Conservation (phyloP, 2,888 invertebrate genomes). For the Chrysodeixis includens region DNA sequence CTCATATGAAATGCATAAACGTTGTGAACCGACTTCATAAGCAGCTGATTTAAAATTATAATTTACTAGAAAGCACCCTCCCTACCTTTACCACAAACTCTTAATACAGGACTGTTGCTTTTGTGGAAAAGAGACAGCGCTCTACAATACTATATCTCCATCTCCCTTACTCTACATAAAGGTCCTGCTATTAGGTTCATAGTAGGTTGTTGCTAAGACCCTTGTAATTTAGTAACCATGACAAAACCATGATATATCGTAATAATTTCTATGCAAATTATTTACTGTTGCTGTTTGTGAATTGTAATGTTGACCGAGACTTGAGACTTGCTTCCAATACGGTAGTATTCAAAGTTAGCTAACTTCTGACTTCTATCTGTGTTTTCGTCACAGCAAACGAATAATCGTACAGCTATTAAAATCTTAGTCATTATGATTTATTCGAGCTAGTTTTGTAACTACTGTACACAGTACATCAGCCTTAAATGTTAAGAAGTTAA, state of each 20-base stretch:
- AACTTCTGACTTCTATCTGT: background rate
- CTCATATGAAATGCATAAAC: slow-evolving; percentile 72
- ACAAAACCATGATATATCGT: slow-evolving; percentile 53
- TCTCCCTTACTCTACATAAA: too few relatives aligned
- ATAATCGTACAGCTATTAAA: too few relatives aligned
- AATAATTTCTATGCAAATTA: slow-evolving; percentile 58
- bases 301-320: slow-evolving; percentile 48
- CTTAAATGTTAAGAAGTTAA: too few relatives aligned
- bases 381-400: slow-evolving; percentile 12
- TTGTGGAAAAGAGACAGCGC: too few relatives aligned
- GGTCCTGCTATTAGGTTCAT: too few relatives aligned
- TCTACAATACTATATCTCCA: too few relatives aligned
- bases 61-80: slow-evolving; percentile 63
- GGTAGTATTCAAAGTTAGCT: slow-evolving; percentile 12
- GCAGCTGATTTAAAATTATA: slow-evolving; percentile 79
- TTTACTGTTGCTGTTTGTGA: slow-evolving; percentile 35
- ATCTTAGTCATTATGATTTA: too few relatives aligned
- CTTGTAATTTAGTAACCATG: slow-evolving; percentile 56
- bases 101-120: too few relatives aligned
- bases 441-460: too few relatives aligned
- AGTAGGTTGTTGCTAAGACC: slow-evolving; percentile 53
- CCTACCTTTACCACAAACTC: background rate
- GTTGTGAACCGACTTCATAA: slow-evolving; percentile 69
- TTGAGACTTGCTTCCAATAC: background rate
- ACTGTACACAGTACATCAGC: too few relatives aligned